Conservation (phyloP, 2,113 vertebrate genomes). For the Perca schrenkii region DNA sequence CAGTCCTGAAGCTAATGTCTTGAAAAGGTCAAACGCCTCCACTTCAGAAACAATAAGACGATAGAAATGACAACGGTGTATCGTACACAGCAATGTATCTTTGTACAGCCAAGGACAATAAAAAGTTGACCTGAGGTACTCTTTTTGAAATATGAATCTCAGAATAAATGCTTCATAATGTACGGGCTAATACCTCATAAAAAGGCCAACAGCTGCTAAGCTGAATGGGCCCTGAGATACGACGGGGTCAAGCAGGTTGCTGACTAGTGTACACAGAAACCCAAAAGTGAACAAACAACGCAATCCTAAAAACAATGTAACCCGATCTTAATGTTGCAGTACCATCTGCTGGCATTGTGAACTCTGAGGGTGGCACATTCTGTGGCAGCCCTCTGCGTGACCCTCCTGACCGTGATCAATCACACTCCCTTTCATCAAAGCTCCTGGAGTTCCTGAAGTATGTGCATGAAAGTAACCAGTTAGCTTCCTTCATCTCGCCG, state of each 20-base stretch:
- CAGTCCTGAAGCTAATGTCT: constrained; percentile 18
- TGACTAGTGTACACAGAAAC: constrained; percentile 69
- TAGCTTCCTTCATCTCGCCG: not conserved
- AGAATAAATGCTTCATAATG: constrained; percentile 72
- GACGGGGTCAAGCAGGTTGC: constrained; percentile 71
- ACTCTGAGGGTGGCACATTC: constrained; percentile 66
- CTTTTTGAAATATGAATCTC: constrained; percentile 75
- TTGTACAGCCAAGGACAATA: constrained; percentile 31
- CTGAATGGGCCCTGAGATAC: constrained; percentile 42
- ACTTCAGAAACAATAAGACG: constrained; percentile 34
- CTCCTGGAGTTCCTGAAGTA: constrained; percentile 30
- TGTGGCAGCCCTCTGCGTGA: constrained; percentile 33
- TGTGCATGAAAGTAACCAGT: constrained; percentile 25
- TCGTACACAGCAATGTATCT: constrained; percentile 27
- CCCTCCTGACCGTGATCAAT: constrained; percentile 65
- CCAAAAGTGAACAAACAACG: constrained; percentile 78
- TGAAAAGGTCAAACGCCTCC: constrained; percentile 63
- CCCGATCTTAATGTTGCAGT: constrained; percentile 55
- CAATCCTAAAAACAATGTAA: constrained; percentile 77
- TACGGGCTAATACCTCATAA: constrained; percentile 70
- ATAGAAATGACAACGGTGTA: constrained; percentile 7
- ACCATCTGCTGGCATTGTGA: constrained; percentile 70
- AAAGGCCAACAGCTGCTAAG: constrained; percentile 76
- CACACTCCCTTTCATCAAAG: constrained; percentile 68
- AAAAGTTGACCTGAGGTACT: constrained; percentile 49